Conservation (phyloP, 2,113 vertebrate genomes). For the Argyrosomus japonicus region DNA sequence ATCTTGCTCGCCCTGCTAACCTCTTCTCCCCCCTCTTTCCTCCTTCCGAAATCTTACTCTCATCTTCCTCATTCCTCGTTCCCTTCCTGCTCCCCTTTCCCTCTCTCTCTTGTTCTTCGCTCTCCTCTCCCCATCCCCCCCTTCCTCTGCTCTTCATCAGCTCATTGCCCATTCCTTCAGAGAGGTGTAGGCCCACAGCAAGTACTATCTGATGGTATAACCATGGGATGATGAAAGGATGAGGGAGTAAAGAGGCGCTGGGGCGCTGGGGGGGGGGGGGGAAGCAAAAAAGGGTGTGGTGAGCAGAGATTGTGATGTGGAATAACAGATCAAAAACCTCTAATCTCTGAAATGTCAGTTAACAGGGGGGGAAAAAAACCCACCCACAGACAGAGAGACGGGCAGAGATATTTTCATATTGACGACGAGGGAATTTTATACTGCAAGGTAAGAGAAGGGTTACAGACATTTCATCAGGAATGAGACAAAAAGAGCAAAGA, state of each 20-base stretch:
- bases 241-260: conserved; percentile 43
- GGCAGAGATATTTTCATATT: conserved; percentile 8
- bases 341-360: conserved; percentile 73
- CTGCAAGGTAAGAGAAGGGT: conserved; percentile 19
- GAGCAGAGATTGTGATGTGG: conserved; percentile 69
- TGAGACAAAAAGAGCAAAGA: not conserved
- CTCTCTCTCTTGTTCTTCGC: not conserved
- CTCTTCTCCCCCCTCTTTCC: not conserved
- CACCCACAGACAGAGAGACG: conserved; percentile 29
- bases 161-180: conserved; percentile 75
- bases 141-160: conserved; percentile 47
- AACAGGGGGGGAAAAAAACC: conserved; percentile 18
- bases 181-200: conserved; percentile 55
- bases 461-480: conserved; percentile 10
- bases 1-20: not conserved
- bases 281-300: conserved; percentile 55
- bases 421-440: conserved; percentile 3
- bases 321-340: conserved; percentile 76
- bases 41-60: conserved; percentile 13
- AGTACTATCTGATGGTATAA: conserved; percentile 50
- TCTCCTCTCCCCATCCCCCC: not conserved
- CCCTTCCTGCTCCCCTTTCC: conserved; percentile 6
- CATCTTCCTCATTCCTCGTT: conserved; percentile 26
- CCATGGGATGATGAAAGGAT: conserved; percentile 72
- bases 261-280: conserved; percentile 27